Evolutionary conservation across 2,888 invertebrate genomes (phyloP), one percentile per base, ranked within the genome.

Genomic region (Peribatodes rhomboidaria): DNA sequence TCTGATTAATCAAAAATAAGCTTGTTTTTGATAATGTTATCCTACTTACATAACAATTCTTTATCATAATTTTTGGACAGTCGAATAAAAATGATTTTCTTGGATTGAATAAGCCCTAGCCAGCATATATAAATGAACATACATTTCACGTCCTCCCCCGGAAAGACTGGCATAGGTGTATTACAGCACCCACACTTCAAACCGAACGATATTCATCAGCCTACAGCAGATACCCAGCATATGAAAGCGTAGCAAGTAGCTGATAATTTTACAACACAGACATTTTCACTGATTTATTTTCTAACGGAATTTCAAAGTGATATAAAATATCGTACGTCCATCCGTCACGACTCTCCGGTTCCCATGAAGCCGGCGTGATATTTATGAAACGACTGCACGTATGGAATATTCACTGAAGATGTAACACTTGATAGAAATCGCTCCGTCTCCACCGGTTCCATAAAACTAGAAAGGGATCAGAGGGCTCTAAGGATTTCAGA

Each of bases 381-480:
- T 76, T 76, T 74, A 76, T 75, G 72, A 73, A 74, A 66, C 68
- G 70, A 70, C 67, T 61, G 70, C 78, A 76, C 71, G 75, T 78
- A 74, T 74, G 68, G 73, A 71, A 74, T 76, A 73, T 78, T 68
- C 68, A 70, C 62, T 31, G 50, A 52, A 56, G 35, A 44, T 50
- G 44, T 16, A 50, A 52, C 52, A 52, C 37, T 49, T 44, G 56
- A 56, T 62, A 52, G 44, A 62, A 56, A 56, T 52, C 42, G 50
- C 8, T 13, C 42, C 16, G 18, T 56, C 56, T 44, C 61, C 35
- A 35, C 33, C 44, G 13, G 4, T 49, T 11, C 2, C 2, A 0
- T 6, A 31, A 11, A 47, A 46, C 46, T 39, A 10, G 61, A 61
- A 20, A 54, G 18, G 11, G 41, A 61, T 35, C n/a, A 31, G 27